A percentile compares a stretch with the other conserved stretches of the same genome.
phyloP scores from a whole-genome alignment of 2,888 invertebrate genomes.

The Sarcophaga caerulescens region DNA sequence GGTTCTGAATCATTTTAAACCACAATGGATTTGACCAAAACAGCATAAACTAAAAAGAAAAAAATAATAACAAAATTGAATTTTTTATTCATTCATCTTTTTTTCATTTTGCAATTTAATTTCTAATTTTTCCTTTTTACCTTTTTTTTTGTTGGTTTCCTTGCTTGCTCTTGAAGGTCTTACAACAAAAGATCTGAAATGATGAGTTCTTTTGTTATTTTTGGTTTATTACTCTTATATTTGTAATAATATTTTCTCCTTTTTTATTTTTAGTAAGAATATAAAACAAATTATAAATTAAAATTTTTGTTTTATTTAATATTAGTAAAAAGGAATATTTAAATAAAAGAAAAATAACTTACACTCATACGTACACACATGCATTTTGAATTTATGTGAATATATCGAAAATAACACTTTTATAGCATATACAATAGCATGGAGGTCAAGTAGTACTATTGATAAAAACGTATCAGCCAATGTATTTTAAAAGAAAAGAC shows the following conservation, averaged over 20 bases:
- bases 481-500: too few species aligned
- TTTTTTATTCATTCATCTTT: conserved; percentile 43
- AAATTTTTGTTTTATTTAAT: conserved; percentile 19
- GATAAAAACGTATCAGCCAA: too few species aligned
- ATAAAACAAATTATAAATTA: conserved; percentile 47
- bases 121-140: conserved; percentile 20
- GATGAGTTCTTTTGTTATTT: conserved; percentile 44
- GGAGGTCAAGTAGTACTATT: too few species aligned
- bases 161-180: background rate
- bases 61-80: conserved; percentile 59
- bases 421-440: too few species aligned
- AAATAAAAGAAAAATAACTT: background rate
- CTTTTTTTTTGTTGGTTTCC: background rate
- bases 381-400: background rate
- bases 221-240: conserved; percentile 32
- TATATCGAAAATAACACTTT: too few species aligned
- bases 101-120: conserved; percentile 29
- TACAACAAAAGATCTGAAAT: conserved; percentile 53
- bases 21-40: conserved; percentile 64
- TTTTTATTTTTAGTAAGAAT: conserved; percentile 46
- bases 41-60: conserved; percentile 16
- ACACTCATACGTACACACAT: background rate
- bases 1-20: conserved; percentile 53
- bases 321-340: background rate
- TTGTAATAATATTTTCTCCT: conserved; percentile 13